These are phyloP conservation scores for Hyposoter dolosus DNA, from an alignment of 2,888 invertebrate species.

Conservation along the genomic window DNA sequence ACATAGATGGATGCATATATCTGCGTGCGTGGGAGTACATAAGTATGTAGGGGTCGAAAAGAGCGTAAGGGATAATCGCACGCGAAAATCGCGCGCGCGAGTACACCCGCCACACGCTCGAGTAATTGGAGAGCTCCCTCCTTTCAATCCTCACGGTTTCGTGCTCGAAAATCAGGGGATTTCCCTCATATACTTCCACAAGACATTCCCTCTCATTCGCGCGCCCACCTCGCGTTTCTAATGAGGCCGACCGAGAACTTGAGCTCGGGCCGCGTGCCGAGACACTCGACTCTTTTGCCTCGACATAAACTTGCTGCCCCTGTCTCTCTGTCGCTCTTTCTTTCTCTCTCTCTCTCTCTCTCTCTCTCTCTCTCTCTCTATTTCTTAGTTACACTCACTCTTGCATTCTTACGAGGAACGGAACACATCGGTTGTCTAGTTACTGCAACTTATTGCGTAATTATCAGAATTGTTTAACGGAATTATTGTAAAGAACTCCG, in stretches of 20 bases:
- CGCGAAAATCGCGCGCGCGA: slow-evolving; percentile 77
- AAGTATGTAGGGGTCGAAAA: slow-evolving; percentile 44
- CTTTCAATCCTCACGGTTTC: slow-evolving; percentile 53
- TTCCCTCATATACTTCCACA: slow-evolving; percentile 58
- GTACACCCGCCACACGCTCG: slow-evolving; percentile 71
- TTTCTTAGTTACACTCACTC: neutral
- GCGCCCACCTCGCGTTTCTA: slow-evolving; percentile 79
- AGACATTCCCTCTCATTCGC: slow-evolving; percentile 42
- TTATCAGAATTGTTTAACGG: neutral
- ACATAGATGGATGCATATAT: neutral
- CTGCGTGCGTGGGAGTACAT: neutral
- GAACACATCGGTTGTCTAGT: too few relatives aligned
- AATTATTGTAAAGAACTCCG: neutral
- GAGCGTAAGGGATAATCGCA: slow-evolving; percentile 72
- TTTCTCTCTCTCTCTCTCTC: too few relatives aligned
- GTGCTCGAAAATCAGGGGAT: slow-evolving; percentile 67
- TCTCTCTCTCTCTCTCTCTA: neutral
- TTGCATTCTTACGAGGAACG: slow-evolving; percentile 1
- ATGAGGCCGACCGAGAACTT: slow-evolving; percentile 83
- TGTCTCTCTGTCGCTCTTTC: neutral
- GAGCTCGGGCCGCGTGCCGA: slow-evolving; percentile 77
- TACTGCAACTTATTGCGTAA: neutral
- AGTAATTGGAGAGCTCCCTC: slow-evolving; percentile 77
- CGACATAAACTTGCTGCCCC: slow-evolving; percentile 16
- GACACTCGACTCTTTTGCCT: slow-evolving; percentile 62